Percentiles rank a stretch among this genome's conserved stretches.
Conservation (phyloP, 1,140 invertebrate genomes). For the Hirudo medicinalis region DNA sequence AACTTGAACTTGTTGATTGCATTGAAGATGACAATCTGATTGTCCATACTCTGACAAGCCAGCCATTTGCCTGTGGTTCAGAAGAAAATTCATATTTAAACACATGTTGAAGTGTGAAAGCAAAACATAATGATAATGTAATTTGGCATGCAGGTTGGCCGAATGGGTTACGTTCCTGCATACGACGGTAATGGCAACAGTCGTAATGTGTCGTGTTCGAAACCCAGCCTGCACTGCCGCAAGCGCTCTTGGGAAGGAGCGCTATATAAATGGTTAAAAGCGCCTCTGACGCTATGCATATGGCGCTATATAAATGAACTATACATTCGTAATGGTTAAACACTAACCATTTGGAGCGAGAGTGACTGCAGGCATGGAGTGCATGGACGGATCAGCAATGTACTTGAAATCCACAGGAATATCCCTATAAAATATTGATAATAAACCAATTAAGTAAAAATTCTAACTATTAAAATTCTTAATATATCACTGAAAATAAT, state of each 20-base stretch:
- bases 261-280: too few species aligned
- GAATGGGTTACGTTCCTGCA: too few species aligned
- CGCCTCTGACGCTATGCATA: too few species aligned
- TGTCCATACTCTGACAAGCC: conserved; percentile 98
- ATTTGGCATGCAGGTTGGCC: too few species aligned
- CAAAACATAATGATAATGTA: too few species aligned
- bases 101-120: neutral
- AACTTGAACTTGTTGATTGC: conserved; percentile 91
- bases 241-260: too few species aligned
- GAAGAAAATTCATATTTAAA: conserved; percentile 9
- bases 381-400: conserved; percentile 98
- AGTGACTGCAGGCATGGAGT: conserved; percentile 93
- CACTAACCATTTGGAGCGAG: conserved; percentile 69
- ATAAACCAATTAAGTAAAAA: too few species aligned
- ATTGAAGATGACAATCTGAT: conserved; percentile 95
- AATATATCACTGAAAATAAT: too few species aligned
- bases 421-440: conserved; percentile 52
- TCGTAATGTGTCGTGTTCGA: too few species aligned
- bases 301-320: neutral
- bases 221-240: too few species aligned
- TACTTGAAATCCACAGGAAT: conserved; percentile 99
- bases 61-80: conserved; percentile 69
- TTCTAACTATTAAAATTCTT: too few species aligned
- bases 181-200: too few species aligned
- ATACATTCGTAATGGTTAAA: neutral